Evolutionary conservation across 2,888 invertebrate genomes (phyloP).

Genomic region (Hololepta plana): DNA sequence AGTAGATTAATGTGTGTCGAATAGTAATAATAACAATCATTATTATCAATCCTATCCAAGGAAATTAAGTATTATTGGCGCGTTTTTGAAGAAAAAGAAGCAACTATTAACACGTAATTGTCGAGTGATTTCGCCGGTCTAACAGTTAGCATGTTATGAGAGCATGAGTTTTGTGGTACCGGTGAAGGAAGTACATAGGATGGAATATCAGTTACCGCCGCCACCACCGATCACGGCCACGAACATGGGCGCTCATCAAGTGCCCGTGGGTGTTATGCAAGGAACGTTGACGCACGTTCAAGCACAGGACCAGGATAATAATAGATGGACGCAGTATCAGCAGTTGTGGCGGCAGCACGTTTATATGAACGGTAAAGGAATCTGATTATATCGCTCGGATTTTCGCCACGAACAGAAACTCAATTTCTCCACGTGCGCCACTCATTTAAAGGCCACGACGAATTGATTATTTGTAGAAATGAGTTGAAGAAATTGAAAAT

Average conservation of each 20-base stretch:
- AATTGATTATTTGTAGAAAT: no score
- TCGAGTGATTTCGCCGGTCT: constrained; percentile 20
- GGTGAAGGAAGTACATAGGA: constrained; percentile 22
- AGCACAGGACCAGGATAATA: constrained; percentile 36
- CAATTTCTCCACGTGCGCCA: no score
- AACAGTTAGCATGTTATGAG: constrained; percentile 17
- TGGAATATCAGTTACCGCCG: constrained; percentile 35
- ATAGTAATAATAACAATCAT: no score
- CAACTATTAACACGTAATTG: no score
- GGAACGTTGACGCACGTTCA: constrained; percentile 45
- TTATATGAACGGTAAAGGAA: constrained; percentile 65
- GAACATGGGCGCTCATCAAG: constrained; percentile 27
- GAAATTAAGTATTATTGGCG: no score
- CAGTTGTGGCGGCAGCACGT: constrained; percentile 67
- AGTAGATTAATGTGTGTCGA: no score
- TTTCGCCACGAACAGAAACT: no score
- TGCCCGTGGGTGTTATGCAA: constrained; percentile 45
- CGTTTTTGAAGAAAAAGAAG: no score
- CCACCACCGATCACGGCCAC: constrained; percentile 20
- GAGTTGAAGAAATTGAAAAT: no score
- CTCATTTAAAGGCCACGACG: no score
- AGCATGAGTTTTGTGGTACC: constrained; percentile 30
- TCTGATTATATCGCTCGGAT: no score
- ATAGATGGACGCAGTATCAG: constrained; percentile 53
- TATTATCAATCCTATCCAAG: no score